Conservation (phyloP, 2,113 vertebrate species). For the Numenius arquata region DNA sequence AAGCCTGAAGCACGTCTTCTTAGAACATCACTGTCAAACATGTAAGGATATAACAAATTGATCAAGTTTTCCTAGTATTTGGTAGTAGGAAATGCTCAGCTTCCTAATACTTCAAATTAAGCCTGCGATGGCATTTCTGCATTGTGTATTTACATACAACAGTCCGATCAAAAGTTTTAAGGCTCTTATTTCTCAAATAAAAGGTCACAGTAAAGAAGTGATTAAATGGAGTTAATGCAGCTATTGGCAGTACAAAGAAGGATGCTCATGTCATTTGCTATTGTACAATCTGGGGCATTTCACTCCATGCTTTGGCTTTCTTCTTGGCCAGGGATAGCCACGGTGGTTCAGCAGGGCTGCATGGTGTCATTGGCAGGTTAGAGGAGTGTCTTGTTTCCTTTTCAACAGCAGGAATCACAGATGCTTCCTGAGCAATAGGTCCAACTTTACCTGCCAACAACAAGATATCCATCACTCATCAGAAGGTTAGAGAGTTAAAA, state of each 20-base stretch:
- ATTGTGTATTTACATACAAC: background rate
- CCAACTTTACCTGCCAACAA: constrained; percentile 63
- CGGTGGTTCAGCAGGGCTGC: constrained; percentile 78
- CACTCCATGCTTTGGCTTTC: constrained; percentile 94
- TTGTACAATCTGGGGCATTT: constrained; percentile 86
- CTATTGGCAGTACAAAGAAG: constrained; percentile 35
- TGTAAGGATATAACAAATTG: background rate
- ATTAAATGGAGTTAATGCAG: constrained; percentile 25
- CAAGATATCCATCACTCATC: constrained; percentile 17
- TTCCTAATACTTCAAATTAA: constrained; percentile 12
- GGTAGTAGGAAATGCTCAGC: constrained; percentile 14
- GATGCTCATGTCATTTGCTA: constrained; percentile 25
- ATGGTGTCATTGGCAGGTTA: constrained; percentile 36
- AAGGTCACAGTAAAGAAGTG: constrained; percentile 29
- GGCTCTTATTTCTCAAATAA: constrained; percentile 39
- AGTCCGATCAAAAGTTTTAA: constrained; percentile 41
- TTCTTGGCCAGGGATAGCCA: constrained; percentile 95
- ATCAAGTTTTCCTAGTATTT: background rate
- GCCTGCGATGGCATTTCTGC: background rate
- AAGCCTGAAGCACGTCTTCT: constrained; percentile 24
- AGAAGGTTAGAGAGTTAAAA: background rate
- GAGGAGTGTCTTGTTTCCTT: constrained; percentile 43
- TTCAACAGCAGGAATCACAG: constrained; percentile 46
- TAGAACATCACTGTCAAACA: background rate
- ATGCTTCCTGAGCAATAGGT: constrained; percentile 58